Evolutionary conservation across 64 coral and sea anemone genomes (phyloP).

Genomic region (Actinia tenebrosa): DNA sequence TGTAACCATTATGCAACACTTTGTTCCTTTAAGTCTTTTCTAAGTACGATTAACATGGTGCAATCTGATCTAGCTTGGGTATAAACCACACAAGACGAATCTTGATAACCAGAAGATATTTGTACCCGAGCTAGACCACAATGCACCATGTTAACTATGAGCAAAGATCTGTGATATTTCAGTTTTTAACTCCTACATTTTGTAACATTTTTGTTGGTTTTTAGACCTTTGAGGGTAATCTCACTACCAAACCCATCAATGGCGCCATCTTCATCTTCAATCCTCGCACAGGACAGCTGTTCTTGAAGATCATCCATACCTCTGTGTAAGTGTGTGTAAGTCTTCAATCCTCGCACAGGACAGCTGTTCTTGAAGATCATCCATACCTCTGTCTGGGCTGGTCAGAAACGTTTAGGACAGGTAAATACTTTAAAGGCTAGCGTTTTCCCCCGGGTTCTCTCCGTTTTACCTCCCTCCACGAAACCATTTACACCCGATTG

Average conservation of each 20-base stretch:
- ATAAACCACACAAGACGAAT: too few relatives aligned
- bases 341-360: constrained; percentile 99
- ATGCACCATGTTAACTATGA: too few relatives aligned
- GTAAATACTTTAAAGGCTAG: not conserved
- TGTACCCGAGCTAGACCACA: too few relatives aligned
- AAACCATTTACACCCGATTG: too few relatives aligned
- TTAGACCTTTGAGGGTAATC: constrained; percentile 98
- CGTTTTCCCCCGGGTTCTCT: too few relatives aligned
- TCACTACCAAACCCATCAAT: constrained; percentile 98
- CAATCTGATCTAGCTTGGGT: too few relatives aligned
- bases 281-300: constrained; percentile 96
- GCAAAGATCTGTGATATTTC: too few relatives aligned
- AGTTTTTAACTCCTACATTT: too few relatives aligned
- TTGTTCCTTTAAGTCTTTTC: too few relatives aligned
- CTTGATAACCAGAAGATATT: not conserved
- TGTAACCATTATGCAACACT: not conserved
- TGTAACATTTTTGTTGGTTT: not conserved
- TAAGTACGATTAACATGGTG: too few relatives aligned
- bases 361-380: constrained; percentile 99
- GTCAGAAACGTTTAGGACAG: constrained; percentile 99
- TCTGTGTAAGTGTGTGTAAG: too few relatives aligned
- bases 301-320: constrained; percentile 98
- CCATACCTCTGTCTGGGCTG: constrained; percentile 99
- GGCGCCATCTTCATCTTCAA: constrained; percentile 99
- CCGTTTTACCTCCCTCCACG: too few relatives aligned